Evolutionary conservation across 2,797 vertebrate species (phyloP).

Genomic region (Manis crassicaudata): DNA sequence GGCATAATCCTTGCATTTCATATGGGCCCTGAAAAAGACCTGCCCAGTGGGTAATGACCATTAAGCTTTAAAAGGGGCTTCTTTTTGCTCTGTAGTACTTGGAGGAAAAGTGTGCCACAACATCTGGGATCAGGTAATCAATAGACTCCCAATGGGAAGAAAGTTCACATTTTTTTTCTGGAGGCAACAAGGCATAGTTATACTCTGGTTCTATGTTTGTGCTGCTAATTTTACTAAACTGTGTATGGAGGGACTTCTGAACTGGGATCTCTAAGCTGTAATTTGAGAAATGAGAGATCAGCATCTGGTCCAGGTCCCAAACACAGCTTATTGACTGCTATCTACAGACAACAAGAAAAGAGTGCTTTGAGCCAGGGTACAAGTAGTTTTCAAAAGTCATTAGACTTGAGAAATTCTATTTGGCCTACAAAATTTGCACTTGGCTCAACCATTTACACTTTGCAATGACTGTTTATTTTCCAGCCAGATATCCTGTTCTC

Average conservation of each 20-base stretch:
- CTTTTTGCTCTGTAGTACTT: not conserved
- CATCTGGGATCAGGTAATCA: conserved; percentile 44
- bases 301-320: conserved; percentile 47
- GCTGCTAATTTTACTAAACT: conserved; percentile 63
- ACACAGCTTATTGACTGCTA: not conserved
- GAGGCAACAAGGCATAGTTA: conserved; percentile 29
- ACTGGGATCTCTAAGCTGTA: not conserved
- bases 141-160: not conserved
- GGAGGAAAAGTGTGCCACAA: not conserved
- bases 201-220: not conserved
- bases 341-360: not conserved
- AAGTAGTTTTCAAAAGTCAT: conserved; percentile 47
- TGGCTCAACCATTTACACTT: conserved; percentile 23
- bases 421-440: conserved; percentile 58
- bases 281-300: conserved; percentile 64
- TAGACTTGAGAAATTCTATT: conserved; percentile 42
- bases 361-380: not conserved
- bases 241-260: conserved; percentile 35
- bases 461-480: conserved; percentile 19
- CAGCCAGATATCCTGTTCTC: not conserved
- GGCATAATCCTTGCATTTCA: not conserved
- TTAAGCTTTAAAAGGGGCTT: not conserved
- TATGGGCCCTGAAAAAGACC: not conserved
- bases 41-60: conserved; percentile 7
- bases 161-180: conserved; percentile 52